Base-by-base conservation (phyloP, 2,113 vertebrate species). In the Myodes glareolus region DNA sequence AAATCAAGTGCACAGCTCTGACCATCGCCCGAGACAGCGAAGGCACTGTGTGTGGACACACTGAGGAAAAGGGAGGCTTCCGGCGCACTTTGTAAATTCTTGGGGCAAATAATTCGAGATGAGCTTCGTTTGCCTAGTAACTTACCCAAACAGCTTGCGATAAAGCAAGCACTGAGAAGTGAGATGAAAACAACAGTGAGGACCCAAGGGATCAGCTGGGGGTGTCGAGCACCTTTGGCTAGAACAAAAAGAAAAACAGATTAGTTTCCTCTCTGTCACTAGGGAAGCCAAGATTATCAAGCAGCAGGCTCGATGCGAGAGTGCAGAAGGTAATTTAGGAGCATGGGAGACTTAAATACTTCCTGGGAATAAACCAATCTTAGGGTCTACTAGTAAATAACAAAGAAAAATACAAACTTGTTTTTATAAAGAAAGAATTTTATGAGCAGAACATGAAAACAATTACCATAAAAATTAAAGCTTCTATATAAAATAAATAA, bases 161-260 rank as follows among this genome's bases (percentile, higher is more conserved):
- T 93, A 80, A 95, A 97, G 81, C 95, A 98, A 39, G 93, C 92
- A 77, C 77, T 31, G 33, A 97, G 95, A 63, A 97, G 21, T 21
- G 4, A 88, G 47, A 92, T 93, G 90, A 29, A 76, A 76, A 97
- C 55, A 58, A 31, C 0, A 87, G 95, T 87, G 25, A 70, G 55
- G 47, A 13, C 29, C 89, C 95, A 96, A 7, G 52, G 68, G 13
- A 75, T 68, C 61, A 73, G 1, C 29, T 65, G 72, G 29, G 84
- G 52, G 84, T 87, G 76, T 3, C 3, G 31, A 14, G 8, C 0
- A 75, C 47, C 90, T 86, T 76, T 65, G 39, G 31, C 14, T n/a
- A 58, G 7, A 3, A 39, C 3, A 72, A 58, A 76, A 95, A 78
- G 63, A 88, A 63, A 92, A 58, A 47, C 25, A 31, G 3, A 10